Evolutionary conservation across 2,113 vertebrate species (phyloP).

Genomic region (Rhinichthys klamathensis): DNA sequence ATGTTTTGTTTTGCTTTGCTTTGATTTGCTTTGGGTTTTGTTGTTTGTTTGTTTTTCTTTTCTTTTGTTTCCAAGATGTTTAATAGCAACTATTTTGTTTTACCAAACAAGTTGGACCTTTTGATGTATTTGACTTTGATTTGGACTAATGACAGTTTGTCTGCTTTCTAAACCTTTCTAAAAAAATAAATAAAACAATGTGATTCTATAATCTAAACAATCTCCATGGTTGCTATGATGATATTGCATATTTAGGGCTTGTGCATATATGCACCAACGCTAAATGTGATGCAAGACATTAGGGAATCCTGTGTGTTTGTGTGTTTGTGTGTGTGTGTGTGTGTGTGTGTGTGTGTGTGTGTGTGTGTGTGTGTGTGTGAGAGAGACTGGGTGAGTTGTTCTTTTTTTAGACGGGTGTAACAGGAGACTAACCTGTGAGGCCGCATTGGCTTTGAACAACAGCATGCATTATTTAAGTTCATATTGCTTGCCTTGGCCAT

Average conservation of each 20-base stretch:
- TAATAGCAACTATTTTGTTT: background rate
- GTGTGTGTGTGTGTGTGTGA: background rate
- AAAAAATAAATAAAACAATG: background rate
- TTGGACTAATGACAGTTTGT: background rate
- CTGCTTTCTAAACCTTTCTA: background rate
- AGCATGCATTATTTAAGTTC: slow-evolving; percentile 68
- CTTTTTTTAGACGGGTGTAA: slow-evolving; percentile 60
- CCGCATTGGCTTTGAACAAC: slow-evolving; percentile 51
- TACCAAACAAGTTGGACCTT: background rate
- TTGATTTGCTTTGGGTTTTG: background rate
- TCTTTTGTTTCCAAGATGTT: background rate
- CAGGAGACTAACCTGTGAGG: slow-evolving; percentile 58
- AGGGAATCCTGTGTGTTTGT: background rate
- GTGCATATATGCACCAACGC: background rate
- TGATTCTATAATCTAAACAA: background rate
- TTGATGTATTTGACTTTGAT: background rate
- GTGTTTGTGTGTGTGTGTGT: slow-evolving; percentile 7
- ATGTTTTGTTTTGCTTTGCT: background rate
- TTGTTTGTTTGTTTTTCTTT: background rate
- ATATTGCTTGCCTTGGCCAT: slow-evolving; percentile 54
- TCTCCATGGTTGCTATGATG: background rate
- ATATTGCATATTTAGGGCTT: background rate
- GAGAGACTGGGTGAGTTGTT: background rate
- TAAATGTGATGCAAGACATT: background rate
- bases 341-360: too few relatives aligned